Base-by-base conservation (phyloP, 2,888 invertebrate species). In the Megastigmus dorsalis region DNA sequence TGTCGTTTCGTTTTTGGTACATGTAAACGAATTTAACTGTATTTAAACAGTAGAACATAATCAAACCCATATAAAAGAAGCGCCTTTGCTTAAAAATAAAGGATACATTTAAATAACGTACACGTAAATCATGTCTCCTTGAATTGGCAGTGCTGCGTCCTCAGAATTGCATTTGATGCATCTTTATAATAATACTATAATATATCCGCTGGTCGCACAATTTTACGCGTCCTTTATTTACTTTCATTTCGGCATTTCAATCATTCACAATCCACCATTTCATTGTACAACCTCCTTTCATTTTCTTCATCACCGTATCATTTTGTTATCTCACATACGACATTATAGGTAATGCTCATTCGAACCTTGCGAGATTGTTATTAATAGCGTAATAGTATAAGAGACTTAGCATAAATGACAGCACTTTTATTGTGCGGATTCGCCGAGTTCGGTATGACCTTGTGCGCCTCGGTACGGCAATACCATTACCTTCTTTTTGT, bases 181-280 rank as follows among this genome's bases (percentile, higher is more conserved):
- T 60, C 63, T 63, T 57, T 28, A 57, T 38, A 57, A 60, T 50
- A 23, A 43, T 59, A n/a, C 28, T 50, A 50, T 52, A 60, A 36
- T 50, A 30, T 62, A 50, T 57, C 48, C 41, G 33, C 50, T 60
- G 48, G 50, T 60, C 63, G 77, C 77, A 77, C 76, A 75, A 41
- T 54, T 69, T 55, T 48, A 43, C 45, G 38, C 70, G 65, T 62
- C 65, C 59, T 57, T 59, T 50, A n/a, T 5, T 50, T 65, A 18
- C 1, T 38, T 15, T 71, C 20, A 10, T 63, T 43, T 23, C 50
- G 41, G 26, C 36, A 60, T 63, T 54, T 33, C 18, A 48, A 28
- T 48, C 36, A 66, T 36, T 20, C 7, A 5, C 7, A 5, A 52
- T 45, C 48, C 13, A 4, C 26, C 5, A 2, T 26, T 30, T 57